Base-by-base conservation (phyloP, 2,888 invertebrate species). In the Limnephilus marmoratus region DNA sequence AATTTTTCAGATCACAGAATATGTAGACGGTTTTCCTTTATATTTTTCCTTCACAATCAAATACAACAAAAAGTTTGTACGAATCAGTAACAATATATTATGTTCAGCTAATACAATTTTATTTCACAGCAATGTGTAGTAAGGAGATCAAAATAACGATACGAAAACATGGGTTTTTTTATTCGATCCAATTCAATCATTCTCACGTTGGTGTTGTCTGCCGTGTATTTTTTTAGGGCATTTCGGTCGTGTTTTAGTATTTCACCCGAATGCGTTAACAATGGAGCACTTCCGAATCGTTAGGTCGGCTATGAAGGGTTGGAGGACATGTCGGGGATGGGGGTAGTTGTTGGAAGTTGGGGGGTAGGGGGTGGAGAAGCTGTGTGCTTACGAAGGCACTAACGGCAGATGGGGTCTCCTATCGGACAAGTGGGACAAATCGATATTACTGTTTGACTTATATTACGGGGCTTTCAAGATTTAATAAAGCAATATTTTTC, bases 281-380 rank as follows among this genome's bases (percentile, higher is more conserved):
- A 31, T 83, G 34, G 83, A 37, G 37, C 83, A 37, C 83, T 83
- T 83, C 31, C 83, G 83, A n/a, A 34, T 31, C 83, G 83, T 83
- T 83, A 34, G 83, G 31, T 31, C 34, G 34, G 34, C 31, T 34
- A 34, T 34, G 31, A 13, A 37, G 83, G 18, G 83, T 15, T 37
- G 34, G 37, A 18, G 13, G 53, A 15, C 18, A 49, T 68, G 53
- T 24, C 15, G 53, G 53, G 24, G 24, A 68, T 5, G 53, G 53
- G 53, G 24, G 18, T 68, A 15, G 24, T 18, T 1, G 53, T 49
- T 49, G 49, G 49, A 15, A 49, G 15, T 49, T 15, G 49, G 49
- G 3, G 13, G 49, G 15, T 49, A 13, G 13, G 45, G 49, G 49
- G 4, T 49, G 15, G 49, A 11, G 15, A 49, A 49, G 49, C 49